These are phyloP conservation scores for Eupeodes latifasciatus DNA, from an alignment of 2,888 invertebrate species.

Conservation along the genomic window DNA sequence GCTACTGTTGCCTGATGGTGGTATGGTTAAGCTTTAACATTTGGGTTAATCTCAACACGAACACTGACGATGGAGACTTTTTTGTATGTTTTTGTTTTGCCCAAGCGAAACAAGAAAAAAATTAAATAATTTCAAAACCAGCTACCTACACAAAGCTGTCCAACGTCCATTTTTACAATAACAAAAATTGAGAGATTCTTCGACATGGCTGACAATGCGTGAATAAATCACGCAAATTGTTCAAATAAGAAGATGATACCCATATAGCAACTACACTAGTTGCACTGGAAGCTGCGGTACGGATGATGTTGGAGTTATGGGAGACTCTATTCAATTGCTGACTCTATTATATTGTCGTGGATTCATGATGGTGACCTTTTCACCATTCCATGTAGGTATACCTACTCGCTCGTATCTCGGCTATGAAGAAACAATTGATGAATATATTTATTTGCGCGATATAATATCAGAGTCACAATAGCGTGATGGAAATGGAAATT, in stretches of 20 bases:
- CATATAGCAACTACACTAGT: background rate
- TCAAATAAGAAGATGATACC: constrained; percentile 37
- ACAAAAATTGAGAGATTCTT: constrained; percentile 16
- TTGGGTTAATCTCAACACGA: constrained; percentile 55
- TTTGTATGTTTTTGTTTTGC: background rate
- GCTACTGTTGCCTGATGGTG: constrained; percentile 34
- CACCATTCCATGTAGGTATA: background rate
- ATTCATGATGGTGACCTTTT: constrained; percentile 20
- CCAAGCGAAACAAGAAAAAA: background rate
- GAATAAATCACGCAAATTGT: constrained; percentile 39
- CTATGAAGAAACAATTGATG: constrained; percentile 14
- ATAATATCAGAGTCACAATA: constrained; percentile 7
- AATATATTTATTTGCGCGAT: constrained; percentile 33
- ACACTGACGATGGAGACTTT: constrained; percentile 22
- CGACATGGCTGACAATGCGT: constrained; percentile 47
- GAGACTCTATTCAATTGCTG: background rate
- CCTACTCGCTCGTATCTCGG: too few relatives aligned
- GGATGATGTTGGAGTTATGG: background rate
- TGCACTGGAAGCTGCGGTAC: background rate
- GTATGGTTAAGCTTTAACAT: constrained; percentile 32
- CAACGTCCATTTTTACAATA: constrained; percentile 8
- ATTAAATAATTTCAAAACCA: constrained; percentile 37
- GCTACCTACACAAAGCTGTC: constrained; percentile 24
- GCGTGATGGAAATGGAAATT: constrained; percentile 9
- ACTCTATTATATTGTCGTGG: background rate